phyloP scores from a whole-genome alignment of 1,140 invertebrate genomes.

The Diabrotica undecimpunctata region DNA sequence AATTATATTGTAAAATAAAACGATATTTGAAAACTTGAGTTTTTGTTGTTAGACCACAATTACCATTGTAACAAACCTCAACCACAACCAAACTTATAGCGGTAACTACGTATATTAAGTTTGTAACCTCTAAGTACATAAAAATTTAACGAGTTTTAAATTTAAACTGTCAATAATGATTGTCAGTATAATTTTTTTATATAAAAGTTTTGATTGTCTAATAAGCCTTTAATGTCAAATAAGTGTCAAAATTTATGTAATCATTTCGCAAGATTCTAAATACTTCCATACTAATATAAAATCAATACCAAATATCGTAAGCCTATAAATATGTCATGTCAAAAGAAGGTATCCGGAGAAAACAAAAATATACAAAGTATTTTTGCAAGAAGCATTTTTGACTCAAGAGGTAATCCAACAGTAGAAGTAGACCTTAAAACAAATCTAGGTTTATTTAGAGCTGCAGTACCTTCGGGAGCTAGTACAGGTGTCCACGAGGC shows the following conservation, averaged over 20 bases:
- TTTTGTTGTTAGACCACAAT: too few species aligned
- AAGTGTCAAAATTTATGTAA: neutral
- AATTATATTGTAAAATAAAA: too few species aligned
- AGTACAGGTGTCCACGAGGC: slow-evolving; percentile 95
- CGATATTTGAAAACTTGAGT: too few species aligned
- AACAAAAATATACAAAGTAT: slow-evolving; percentile 63
- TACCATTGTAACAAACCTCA: too few species aligned
- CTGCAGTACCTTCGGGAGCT: slow-evolving; percentile 96
- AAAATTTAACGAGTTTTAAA: too few species aligned
- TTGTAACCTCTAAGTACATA: too few species aligned
- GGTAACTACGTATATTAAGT: too few species aligned
- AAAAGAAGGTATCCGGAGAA: slow-evolving; percentile 2
- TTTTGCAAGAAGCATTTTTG: slow-evolving; percentile 94
- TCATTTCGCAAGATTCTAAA: neutral
- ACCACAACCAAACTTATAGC: too few species aligned
- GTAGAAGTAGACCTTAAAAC: slow-evolving; percentile 91
- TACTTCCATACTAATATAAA: neutral
- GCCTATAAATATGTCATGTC: slow-evolving; percentile 15
- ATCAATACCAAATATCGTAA: too few species aligned
- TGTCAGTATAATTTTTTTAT: neutral
- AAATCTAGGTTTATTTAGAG: slow-evolving; percentile 84
- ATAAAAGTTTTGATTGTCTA: neutral
- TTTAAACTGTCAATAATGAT: too few species aligned
- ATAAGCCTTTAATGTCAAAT: neutral
- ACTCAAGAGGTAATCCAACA: slow-evolving; percentile 98